Percentiles rank a stretch among this genome's conserved stretches.
These are phyloP conservation scores for Drosophila colorata DNA, from an alignment of 2,888 invertebrate species.

Conservation along the genomic window DNA sequence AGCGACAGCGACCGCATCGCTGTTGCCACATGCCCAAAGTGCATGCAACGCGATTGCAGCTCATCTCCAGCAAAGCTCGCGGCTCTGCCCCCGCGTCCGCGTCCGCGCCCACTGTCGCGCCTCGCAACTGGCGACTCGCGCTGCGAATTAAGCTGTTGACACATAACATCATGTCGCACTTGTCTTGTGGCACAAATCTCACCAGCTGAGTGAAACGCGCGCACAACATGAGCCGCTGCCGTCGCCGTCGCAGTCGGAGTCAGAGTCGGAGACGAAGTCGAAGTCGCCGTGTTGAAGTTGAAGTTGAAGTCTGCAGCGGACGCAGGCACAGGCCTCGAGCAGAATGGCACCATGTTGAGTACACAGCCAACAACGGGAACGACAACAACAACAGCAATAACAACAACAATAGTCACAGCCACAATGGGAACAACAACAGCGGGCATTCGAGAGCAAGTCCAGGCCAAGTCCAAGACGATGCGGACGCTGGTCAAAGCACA, in stretches of 20 bases:
- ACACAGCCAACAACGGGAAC: constrained; percentile 59
- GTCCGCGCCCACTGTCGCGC: too few species aligned
- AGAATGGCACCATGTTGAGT: constrained; percentile 75
- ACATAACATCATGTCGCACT: constrained; percentile 85
- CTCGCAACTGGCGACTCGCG: constrained; percentile 60
- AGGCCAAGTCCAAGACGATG: constrained; percentile 25
- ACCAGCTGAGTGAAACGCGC: constrained; percentile 80
- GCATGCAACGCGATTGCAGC: constrained; percentile 41
- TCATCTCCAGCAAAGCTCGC: constrained; percentile 38
- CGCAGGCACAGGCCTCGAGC: constrained; percentile 44
- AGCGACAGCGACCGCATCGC: constrained; percentile 16
- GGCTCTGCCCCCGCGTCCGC: constrained; percentile 14
- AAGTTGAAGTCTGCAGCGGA: constrained; percentile 52
- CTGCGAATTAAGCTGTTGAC: constrained; percentile 85
- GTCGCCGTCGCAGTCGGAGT: constrained; percentile 16
- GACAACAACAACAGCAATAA: constrained; percentile 49
- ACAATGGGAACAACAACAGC: constrained; percentile 44
- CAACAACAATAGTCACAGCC: constrained; percentile 30
- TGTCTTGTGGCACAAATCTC: constrained; percentile 81
- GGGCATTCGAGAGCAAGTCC: constrained; percentile 25
- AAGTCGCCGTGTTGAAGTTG: constrained; percentile 21
- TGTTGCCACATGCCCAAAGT: constrained; percentile 46
- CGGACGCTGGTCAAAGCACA: constrained; percentile 62
- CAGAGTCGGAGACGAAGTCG: constrained; percentile 4
- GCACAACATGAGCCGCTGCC: constrained; percentile 67